phyloP scores from a whole-genome alignment of 2,113 vertebrate species.

The Platycercus adscitus region DNA sequence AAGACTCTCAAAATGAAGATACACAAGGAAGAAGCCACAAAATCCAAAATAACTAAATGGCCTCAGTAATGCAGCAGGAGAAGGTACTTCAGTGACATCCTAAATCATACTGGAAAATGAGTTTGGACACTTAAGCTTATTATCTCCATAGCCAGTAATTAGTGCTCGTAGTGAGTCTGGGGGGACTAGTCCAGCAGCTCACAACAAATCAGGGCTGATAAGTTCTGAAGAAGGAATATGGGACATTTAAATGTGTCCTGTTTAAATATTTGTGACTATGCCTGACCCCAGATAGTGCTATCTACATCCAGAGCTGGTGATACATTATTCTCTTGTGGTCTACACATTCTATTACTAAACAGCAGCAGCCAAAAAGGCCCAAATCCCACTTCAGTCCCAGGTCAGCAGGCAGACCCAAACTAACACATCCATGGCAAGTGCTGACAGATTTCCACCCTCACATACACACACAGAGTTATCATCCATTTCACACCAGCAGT shows the following conservation, averaged over 20 bases:
- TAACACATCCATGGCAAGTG: neutral
- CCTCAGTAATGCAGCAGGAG: neutral
- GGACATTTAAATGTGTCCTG: neutral
- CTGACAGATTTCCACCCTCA: neutral
- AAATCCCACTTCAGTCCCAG: neutral
- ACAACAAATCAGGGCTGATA: conserved; percentile 21
- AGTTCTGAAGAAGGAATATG: neutral
- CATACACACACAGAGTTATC: neutral
- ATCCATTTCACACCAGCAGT: neutral
- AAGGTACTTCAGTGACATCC: neutral
- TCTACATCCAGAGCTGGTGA: neutral
- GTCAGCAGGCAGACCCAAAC: neutral
- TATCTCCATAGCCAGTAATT: conserved; percentile 17
- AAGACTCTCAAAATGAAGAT: neutral
- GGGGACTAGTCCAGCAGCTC: neutral
- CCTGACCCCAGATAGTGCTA: neutral
- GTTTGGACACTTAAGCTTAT: conserved; percentile 28
- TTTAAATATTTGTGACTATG: neutral
- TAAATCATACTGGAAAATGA: conserved; percentile 46
- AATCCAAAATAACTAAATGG: neutral
- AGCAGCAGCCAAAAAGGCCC: neutral
- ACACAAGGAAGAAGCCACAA: neutral
- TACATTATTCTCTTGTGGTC: neutral
- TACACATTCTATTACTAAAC: neutral
- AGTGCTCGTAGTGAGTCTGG: neutral